These are phyloP conservation scores for Hylaeus volcanicus DNA, from an alignment of 1,140 invertebrate genomes.

Conservation along the genomic window DNA sequence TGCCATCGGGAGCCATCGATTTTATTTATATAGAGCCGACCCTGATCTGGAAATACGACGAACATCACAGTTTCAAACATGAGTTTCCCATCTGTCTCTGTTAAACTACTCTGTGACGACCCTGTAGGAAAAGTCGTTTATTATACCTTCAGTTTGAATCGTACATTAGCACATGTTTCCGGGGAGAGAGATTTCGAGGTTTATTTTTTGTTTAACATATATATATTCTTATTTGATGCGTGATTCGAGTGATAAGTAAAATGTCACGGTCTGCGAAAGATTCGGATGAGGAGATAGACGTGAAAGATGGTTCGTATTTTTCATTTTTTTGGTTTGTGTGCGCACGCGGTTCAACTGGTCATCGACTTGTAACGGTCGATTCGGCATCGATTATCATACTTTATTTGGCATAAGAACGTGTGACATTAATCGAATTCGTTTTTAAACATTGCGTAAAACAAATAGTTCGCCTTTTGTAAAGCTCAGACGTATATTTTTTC, in stretches of 20 bases:
- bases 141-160: conserved; percentile 5
- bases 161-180: conserved; percentile 45
- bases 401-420: neutral
- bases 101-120: no score
- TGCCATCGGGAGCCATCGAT: no score
- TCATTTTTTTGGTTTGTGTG: conserved; percentile 32
- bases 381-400: neutral
- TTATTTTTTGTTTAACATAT: neutral
- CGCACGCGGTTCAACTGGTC: conserved; percentile 9
- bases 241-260: conserved; percentile 15
- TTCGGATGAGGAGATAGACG: conserved; percentile 62
- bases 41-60: no score
- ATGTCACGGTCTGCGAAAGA: conserved; percentile 65
- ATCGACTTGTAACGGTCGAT: conserved; percentile 42
- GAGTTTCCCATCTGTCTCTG: no score
- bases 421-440: neutral
- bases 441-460: neutral
- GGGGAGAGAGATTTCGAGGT: neutral
- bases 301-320: conserved; percentile 63
- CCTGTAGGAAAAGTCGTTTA: neutral
- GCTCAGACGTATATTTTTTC: neutral
- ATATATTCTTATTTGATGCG: neutral
- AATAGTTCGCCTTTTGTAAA: neutral
- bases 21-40: no score
- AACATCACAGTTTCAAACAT: no score